Evolutionary conservation across 2,797 vertebrate genomes (phyloP).

Genomic region (Kryptopterus vitreolus): DNA sequence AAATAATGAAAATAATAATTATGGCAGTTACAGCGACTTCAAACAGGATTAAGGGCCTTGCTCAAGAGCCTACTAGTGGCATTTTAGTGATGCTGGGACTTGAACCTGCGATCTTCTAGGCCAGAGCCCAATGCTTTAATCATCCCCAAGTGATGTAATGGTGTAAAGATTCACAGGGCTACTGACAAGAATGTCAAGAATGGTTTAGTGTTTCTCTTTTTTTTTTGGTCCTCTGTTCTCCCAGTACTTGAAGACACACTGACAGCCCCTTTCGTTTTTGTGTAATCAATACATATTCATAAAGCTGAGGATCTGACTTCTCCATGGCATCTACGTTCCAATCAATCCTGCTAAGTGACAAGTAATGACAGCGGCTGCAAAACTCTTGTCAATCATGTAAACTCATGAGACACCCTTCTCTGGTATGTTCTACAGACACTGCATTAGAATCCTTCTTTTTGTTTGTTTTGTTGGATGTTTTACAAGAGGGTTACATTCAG

Average conservation of each 20-base stretch:
- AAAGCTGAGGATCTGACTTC: constrained; percentile 31
- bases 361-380: constrained; percentile 7
- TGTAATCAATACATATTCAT: constrained; percentile 5
- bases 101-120: too few relatives aligned
- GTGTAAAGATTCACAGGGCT: neutral
- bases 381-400: constrained; percentile 32
- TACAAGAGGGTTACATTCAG: constrained; percentile 16
- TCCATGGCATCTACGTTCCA: constrained; percentile 18
- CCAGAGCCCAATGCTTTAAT: too few relatives aligned
- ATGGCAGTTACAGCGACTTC: too few relatives aligned
- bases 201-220: neutral
- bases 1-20: too few relatives aligned
- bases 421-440: neutral
- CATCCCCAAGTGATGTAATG: neutral
- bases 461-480: neutral
- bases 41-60: too few relatives aligned
- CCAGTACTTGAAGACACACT: neutral
- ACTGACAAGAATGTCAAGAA: neutral
- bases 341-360: neutral
- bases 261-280: neutral
- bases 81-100: too few relatives aligned
- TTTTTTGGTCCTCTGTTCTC: neutral
- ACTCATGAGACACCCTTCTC: constrained; percentile 5
- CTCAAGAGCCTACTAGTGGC: too few relatives aligned
- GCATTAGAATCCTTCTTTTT: neutral